Evolutionary conservation across 2,888 invertebrate species (phyloP).

Genomic region (Ormyrus pomaceus): DNA sequence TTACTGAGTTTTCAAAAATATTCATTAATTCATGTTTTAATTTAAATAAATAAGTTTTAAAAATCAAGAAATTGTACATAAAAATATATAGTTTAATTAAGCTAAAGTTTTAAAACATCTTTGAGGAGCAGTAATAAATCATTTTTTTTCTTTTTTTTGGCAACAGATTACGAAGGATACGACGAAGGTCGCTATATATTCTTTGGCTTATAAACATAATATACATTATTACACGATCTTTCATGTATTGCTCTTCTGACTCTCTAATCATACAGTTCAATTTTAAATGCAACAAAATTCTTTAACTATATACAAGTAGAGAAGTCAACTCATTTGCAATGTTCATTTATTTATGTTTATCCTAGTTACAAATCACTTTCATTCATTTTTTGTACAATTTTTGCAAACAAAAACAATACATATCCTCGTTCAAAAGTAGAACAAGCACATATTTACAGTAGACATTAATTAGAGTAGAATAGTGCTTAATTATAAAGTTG

Average conservation of each 20-base stretch:
- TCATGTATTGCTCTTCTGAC: constrained; percentile 34
- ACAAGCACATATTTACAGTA: too few relatives aligned
- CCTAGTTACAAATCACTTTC: too few relatives aligned
- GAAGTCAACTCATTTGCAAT: constrained; percentile 1
- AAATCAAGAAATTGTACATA: too few relatives aligned
- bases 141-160: constrained; percentile 63
- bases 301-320: constrained; percentile 24
- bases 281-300: constrained; percentile 23
- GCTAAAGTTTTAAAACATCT: constrained; percentile 1
- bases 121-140: constrained; percentile 42
- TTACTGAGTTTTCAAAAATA: too few relatives aligned
- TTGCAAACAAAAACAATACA: too few relatives aligned
- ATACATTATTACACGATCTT: constrained; percentile 38
- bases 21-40: too few relatives aligned
- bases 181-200: constrained; percentile 72
- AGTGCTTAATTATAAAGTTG: too few relatives aligned
- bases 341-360: constrained; percentile 4
- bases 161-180: constrained; percentile 73
- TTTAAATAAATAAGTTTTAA: too few relatives aligned
- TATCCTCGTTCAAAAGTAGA: too few relatives aligned
- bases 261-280: constrained; percentile 7
- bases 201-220: constrained; percentile 28
- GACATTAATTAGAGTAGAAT: too few relatives aligned
- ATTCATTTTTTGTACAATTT: too few relatives aligned
- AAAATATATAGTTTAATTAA: too few relatives aligned